Evolutionary conservation across 2,888 invertebrate species (phyloP), one percentile per base, ranked within the genome.

Genomic region (Melipona beecheii): DNA sequence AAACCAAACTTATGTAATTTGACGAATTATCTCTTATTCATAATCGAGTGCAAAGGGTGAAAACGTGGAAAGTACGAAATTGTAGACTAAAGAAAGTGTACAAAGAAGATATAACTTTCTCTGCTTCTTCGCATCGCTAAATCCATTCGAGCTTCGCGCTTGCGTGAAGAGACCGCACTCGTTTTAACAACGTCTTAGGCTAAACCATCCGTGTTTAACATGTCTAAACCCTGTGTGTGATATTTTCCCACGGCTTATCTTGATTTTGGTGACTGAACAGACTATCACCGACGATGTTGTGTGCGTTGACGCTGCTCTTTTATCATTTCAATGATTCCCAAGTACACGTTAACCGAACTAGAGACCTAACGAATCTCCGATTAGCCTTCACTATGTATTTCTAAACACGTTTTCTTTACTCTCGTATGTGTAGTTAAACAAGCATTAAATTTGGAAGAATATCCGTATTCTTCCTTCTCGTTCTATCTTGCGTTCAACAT

Each of bases 61-160:
- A 58, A 54, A 52, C 13, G 64, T 64, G 31, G 13, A 43, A 9
- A 36, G 4, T 50, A n/a, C 15, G 54, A 15, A 49, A n/a, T 1
- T 27, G 36, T 50, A 27, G 62, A 43, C 19, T 43, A 64, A 66
- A 24, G 49, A 69, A 81, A 68, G 11, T 69, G n/a, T 69, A 52
- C 36, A 75, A 72, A 77, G 76, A 58, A 54, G 66, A 69, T 24
- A 69, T 24, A 69, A 64, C 24, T 54, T 31, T n/a, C 4, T 58
- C 72, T 78, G 64, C 78, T 75, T 78, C 60, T 72, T 78, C 83
- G 50, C 68, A 64, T 80, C 75, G 73, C 74, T 73, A 77, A 31
- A 74, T 75, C 76, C 74, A 77, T 81, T 83, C 83, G 81, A 81
- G 56, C 70, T 77, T 71, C 66, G 66, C 58, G 72, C 70, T 54